Base-by-base conservation (phyloP, 2,113 vertebrate genomes). In the Rynchops niger region DNA sequence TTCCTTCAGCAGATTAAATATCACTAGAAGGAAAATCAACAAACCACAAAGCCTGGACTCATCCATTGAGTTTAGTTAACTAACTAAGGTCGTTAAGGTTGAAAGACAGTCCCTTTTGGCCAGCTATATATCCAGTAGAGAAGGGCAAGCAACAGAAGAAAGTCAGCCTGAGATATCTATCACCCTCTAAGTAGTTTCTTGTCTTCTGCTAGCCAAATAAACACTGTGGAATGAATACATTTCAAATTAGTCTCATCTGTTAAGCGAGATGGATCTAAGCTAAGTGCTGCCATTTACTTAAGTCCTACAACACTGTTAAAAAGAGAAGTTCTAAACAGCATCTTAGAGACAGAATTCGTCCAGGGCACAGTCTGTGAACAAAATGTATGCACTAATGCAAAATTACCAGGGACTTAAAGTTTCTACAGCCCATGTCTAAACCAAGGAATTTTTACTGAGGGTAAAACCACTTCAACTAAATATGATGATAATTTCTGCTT, bases 1-100 rank as follows among this genome's bases (percentile, higher is more conserved):
- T 94, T 74, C 74, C 74, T 80, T 69, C 58, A 73, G 62, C 56
- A 90, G 82, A 80, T 90, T 88, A 95, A 96, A 92, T 61, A 82
- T 45, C 29, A 5, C 45, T 69, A 40, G 62, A 77, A 90, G 53
- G 61, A 93, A 85, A 90, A 90, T 25, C 1, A 3, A 66, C 88
- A 82, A 42, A 42, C 42, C 42, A 77, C 36, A 69, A 76, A 95
- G 80, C 49, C 52, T 22, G 88, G 56, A 27, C 56, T 72, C 43
- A 55, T 29, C 66, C 20, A 7, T 0, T 26, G 30, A 52, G 52
- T 65, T 72, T 26, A 45, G 50, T 78, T 74, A 59, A 47, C 56
- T 65, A 11, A n/a, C 47, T n/a, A 67, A 93, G 74, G 62, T 82
- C 70, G 4, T 26, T 19, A 50, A 9, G 40, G 52, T 56, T 76